Evolutionary conservation across 2,888 invertebrate species (phyloP), one percentile per base, ranked within the genome.

Genomic region (Rhogogaster chlorosoma): DNA sequence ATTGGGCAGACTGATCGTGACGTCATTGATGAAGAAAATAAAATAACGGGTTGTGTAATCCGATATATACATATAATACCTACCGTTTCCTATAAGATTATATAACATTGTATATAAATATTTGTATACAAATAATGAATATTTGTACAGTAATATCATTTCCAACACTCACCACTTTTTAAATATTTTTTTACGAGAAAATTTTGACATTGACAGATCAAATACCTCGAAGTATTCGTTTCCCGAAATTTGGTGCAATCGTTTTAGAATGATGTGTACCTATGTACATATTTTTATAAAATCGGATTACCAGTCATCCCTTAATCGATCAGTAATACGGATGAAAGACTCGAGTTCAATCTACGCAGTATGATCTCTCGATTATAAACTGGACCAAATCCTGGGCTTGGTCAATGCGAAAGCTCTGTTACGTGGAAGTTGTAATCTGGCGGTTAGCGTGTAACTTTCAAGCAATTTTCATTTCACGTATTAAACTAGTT

Each of bases 401-500:
- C 32, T 67, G 26, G 15, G 15, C 32, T 15, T 22, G 32, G 67
- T 6, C 15, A 7, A 7, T 67, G 5, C 29, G 67, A 67, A 32
- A 67, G 18, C 32, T 15, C 32, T 67, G 67, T 67, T 67, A 32
- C 18, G 32, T 15, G 15, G 32, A 32, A 67, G 67, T 67, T 67
- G 15, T 67, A 67, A 67, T 67, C 12, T 29, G 32, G 67, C 18
- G 67, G 67, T 67, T 67, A 32, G 32, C 32, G 32, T 67, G 6
- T 67, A 67, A 67, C 67, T 67, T 67, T 32, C 12, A 18, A 67
- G 67, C 15, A 67, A 67, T 67, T 32, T 67, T 32, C 32, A 67
- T 67, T 67, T 67, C 18, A 67, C 12, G 32, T 67, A 67, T 32
- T 4, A 67, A 67, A 32, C 67, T 67, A 67, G 67, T 67, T 67